Base-by-base conservation (phyloP, 2,113 vertebrate genomes). In the Ibidorhyncha struthersii region DNA sequence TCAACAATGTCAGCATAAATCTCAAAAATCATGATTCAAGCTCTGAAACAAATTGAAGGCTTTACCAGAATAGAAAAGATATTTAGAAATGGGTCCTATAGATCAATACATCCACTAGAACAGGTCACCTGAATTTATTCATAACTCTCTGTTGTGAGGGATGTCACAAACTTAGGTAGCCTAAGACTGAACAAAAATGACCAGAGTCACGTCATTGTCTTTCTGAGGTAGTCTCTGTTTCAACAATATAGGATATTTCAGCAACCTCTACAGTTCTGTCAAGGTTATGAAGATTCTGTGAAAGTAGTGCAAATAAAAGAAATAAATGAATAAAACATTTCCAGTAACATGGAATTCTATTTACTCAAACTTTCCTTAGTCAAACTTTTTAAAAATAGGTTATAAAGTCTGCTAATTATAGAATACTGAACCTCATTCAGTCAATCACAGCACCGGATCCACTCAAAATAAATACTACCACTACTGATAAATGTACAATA, bases 141-240 rank as follows among this genome's bases (percentile, higher is more conserved):
- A 73, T 87, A 93, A 85, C 21, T 90, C 87, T 94, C 59, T 91
- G 49, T 93, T 95, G 67, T 89, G 82, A 84, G 94, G 58, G 73
- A 96, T 94, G 91, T 95, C 76, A 96, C 32, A 66, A 97, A 82
- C 94, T 94, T 49, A 56, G 92, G 81, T 43, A 97, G 88, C 73
- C 88, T 95, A 96, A 97, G 43, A 96, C 73, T 77, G 90, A 89
- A 97, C 56, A 96, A 97, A 97, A 98, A 97, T 30, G 13, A 94
- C 87, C 62, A 41, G 78, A 97, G 82, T 97, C 95, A 96, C 76
- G 77, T 96, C 66, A 65, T 45, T 93, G 70, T 71, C 73, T 98
- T 96, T 95, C 95, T 94, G 85, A 97, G 92, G 92, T 83, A 86
- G 76, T 95, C 81, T 72, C 66, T 97, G 72, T 96, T 74, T 21